These are phyloP conservation scores for Dinocampus coccinellae DNA, from an alignment of 2,888 invertebrate species.

Conservation along the genomic window DNA sequence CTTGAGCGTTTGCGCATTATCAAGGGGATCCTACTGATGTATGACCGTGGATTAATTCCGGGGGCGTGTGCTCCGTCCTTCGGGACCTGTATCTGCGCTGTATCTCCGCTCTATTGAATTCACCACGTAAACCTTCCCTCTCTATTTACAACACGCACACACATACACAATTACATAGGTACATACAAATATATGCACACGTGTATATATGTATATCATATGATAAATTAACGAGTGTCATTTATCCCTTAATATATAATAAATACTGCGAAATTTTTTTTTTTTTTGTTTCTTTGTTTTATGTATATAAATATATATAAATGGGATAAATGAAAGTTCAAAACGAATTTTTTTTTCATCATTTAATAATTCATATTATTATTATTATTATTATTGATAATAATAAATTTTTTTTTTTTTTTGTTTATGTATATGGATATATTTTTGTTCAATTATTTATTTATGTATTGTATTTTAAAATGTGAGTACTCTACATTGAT, in stretches of 20 bases:
- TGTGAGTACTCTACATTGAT: too few relatives aligned
- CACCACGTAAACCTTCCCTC: constrained; percentile 2
- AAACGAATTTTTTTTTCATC: too few relatives aligned
- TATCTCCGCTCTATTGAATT: constrained; percentile 7
- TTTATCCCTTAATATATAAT: constrained; percentile 16
- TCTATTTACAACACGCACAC: not conserved
- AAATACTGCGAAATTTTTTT: too few relatives aligned
- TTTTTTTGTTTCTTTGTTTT: not conserved
- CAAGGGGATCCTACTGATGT: constrained; percentile 47
- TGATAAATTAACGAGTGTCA: constrained; percentile 33
- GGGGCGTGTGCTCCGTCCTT: constrained; percentile 49
- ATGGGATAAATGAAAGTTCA: too few relatives aligned
- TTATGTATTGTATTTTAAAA: too few relatives aligned
- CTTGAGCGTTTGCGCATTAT: constrained; percentile 26
- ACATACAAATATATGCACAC: constrained; percentile 1
- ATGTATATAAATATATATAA: not conserved
- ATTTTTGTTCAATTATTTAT: too few relatives aligned
- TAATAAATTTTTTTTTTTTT: too few relatives aligned
- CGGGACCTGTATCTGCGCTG: constrained; percentile 44
- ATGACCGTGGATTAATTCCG: constrained; percentile 59
- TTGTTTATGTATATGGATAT: too few relatives aligned
- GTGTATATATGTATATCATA: not conserved
- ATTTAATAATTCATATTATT: too few relatives aligned
- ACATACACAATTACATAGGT: not conserved
- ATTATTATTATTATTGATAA: too few relatives aligned